These are phyloP conservation scores for Melanogrammus aeglefinus DNA, from an alignment of 2,797 vertebrate species.

Conservation along the genomic window DNA sequence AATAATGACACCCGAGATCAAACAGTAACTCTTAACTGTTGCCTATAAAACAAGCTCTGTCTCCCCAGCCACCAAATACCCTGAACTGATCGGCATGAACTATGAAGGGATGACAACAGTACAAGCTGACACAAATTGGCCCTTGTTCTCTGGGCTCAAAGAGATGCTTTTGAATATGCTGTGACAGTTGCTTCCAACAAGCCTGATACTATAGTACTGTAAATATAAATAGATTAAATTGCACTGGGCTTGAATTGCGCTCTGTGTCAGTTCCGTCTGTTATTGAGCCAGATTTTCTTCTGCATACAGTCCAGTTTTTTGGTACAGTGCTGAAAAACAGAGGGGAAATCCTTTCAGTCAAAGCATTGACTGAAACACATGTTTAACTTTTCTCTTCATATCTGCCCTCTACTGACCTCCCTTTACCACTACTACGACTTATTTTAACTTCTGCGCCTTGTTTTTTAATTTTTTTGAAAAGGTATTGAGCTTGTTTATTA, in stretches of 20 bases:
- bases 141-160: slow-evolving; percentile 41
- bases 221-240: slow-evolving; percentile 39
- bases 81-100: slow-evolving; percentile 36
- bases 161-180: slow-evolving; percentile 33
- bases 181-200: slow-evolving; percentile 40
- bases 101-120: slow-evolving; percentile 35
- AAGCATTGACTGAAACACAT: background rate
- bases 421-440: background rate
- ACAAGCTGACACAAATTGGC: slow-evolving; percentile 34
- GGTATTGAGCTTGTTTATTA: background rate
- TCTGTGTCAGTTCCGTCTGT: slow-evolving; percentile 33
- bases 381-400: background rate
- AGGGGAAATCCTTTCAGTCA: background rate
- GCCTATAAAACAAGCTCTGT: slow-evolving; percentile 45
- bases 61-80: slow-evolving; percentile 23
- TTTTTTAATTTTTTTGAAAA: too few species aligned
- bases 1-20: slow-evolving; percentile 40
- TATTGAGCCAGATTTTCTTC: slow-evolving; percentile 21
- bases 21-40: slow-evolving; percentile 25
- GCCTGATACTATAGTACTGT: slow-evolving; percentile 39
- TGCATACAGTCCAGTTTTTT: background rate
- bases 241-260: slow-evolving; percentile 31
- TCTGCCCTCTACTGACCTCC: background rate
- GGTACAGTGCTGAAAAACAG: background rate
- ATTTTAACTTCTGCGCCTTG: too few species aligned